phyloP scores from a whole-genome alignment of 2,113 vertebrate species.

The Pedetes capensis region DNA sequence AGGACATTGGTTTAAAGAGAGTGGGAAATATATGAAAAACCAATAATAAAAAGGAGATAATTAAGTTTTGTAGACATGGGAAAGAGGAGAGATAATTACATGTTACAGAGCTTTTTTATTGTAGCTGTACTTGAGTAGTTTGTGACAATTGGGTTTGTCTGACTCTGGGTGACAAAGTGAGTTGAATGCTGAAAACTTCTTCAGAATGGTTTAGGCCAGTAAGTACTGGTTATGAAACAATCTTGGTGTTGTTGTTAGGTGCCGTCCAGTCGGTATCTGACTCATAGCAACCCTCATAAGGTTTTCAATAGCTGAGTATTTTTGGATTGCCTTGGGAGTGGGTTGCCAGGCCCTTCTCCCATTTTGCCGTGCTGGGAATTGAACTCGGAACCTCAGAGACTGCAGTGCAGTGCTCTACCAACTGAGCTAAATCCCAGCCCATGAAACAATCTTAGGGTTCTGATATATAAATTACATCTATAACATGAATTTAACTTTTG shows the following conservation, averaged over 20 bases:
- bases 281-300: no score
- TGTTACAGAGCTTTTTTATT: not conserved
- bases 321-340: no score
- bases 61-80: not conserved
- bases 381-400: no score
- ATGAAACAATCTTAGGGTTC: not conserved
- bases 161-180: not conserved
- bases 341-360: no score
- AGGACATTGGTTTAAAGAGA: not conserved
- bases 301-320: no score
- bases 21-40: not conserved
- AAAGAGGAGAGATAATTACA: not conserved
- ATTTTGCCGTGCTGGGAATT: no score
- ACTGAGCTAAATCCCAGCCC: no score
- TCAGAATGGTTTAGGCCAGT: not conserved
- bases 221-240: not conserved
- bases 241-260: not conserved
- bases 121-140: not conserved
- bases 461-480: not conserved
- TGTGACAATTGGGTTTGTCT: not conserved
- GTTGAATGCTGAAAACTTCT: accelerated
- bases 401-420: no score
- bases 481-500: not conserved
- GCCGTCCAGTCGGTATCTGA: no score
- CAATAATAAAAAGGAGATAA: not conserved